These are phyloP conservation scores for Halesus radiatus DNA, from an alignment of 1,140 invertebrate species.

Conservation along the genomic window DNA sequence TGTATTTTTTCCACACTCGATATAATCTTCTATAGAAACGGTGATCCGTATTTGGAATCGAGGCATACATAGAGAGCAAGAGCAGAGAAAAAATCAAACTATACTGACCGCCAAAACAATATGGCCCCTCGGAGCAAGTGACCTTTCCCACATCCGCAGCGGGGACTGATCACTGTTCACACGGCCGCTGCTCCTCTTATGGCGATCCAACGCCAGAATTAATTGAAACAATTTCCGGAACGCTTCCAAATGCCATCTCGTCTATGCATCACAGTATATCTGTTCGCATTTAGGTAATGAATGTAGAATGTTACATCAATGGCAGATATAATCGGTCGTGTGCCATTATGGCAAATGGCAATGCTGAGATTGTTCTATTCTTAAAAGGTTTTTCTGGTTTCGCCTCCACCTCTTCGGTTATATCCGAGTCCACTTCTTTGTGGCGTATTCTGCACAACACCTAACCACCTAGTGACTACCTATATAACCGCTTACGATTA, in stretches of 20 bases:
- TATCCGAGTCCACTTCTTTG: no score
- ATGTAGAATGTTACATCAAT: constrained; percentile 33
- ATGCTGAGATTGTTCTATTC: constrained; percentile 18
- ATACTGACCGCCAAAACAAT: constrained; percentile 36
- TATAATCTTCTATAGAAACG: background rate
- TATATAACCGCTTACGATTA: no score
- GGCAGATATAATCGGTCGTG: background rate
- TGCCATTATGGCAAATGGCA: constrained; percentile 12
- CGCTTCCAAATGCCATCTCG: constrained; percentile 35
- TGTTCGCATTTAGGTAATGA: constrained; percentile 15
- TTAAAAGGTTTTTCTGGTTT: constrained; percentile 31
- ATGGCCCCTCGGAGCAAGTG: constrained; percentile 23
- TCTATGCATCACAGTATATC: constrained; percentile 22
- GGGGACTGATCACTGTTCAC: background rate
- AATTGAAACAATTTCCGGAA: constrained; percentile 36
- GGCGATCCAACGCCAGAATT: constrained; percentile 32
- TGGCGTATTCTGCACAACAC: no score
- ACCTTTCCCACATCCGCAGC: constrained; percentile 21
- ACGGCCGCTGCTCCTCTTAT: constrained; percentile 11
- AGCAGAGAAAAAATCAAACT: background rate
- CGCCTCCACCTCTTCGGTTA: background rate
- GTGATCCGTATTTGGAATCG: background rate
- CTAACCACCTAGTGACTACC: no score
- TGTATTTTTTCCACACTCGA: no score
- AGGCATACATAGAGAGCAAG: background rate